These are phyloP conservation scores for Nesidiocoris tenuis DNA, from an alignment of 2,888 invertebrate species.

Conservation along the genomic window DNA sequence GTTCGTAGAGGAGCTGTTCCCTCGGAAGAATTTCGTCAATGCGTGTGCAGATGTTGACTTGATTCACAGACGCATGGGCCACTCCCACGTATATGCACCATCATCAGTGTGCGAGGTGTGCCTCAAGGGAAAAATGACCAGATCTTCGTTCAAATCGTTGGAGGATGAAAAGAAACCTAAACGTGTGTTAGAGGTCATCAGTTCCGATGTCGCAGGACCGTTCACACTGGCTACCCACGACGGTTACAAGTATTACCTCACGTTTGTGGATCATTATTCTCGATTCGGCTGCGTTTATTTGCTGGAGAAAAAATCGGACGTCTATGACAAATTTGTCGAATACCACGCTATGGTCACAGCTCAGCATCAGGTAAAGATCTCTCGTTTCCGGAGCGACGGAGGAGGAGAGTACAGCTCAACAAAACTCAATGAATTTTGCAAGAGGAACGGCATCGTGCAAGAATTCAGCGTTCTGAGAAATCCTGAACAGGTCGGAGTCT, in stretches of 20 bases:
- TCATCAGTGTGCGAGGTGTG: slow-evolving; percentile 9
- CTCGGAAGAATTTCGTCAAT: not conserved
- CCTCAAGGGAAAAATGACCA: slow-evolving; percentile 9
- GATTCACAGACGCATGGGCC: slow-evolving; percentile 15
- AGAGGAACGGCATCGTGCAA: slow-evolving; percentile 49
- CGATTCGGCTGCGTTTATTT: slow-evolving; percentile 50
- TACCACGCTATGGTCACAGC: slow-evolving; percentile 45
- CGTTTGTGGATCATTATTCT: slow-evolving; percentile 52
- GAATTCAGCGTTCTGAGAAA: slow-evolving; percentile 51
- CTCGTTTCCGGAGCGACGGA: slow-evolving; percentile 50
- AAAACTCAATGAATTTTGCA: slow-evolving; percentile 49
- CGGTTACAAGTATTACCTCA: slow-evolving; percentile 48
- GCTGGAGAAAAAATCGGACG: slow-evolving; percentile 51
- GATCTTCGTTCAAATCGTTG: slow-evolving; percentile 9
- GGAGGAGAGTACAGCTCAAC: slow-evolving; percentile 51
- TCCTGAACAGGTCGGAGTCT: slow-evolving; percentile 51
- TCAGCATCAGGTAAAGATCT: slow-evolving; percentile 44
- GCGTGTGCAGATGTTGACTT: not conserved
- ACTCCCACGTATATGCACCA: slow-evolving; percentile 1
- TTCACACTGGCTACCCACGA: slow-evolving; percentile 47
- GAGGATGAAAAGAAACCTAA: slow-evolving; percentile 20
- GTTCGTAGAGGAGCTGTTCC: no score
- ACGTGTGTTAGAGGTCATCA: slow-evolving; percentile 46
- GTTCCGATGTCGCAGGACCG: slow-evolving; percentile 50
- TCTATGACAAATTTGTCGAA: no score